Base-by-base conservation (phyloP, 2,888 invertebrate genomes). In the Cosmia trapezina region DNA sequence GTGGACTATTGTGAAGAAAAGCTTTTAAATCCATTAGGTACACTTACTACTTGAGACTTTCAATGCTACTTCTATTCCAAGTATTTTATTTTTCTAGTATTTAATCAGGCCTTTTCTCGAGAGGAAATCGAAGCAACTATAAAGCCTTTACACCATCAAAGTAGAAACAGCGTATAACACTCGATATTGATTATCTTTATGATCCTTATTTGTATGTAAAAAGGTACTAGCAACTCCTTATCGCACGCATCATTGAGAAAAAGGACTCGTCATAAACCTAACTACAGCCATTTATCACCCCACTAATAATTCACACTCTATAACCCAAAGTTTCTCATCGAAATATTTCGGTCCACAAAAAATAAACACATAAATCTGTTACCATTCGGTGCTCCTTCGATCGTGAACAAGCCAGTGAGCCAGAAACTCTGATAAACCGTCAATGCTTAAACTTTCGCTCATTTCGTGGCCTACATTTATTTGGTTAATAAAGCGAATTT, bases 341-440 rank as follows among this genome's bases (percentile, higher is more conserved):
- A 81, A 77, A 69, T 54, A 72, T 65, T 69, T 65, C 28, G 45
- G 45, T 47, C 22, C 7, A 63, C 62, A 78, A 78, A 76, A 79
- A 76, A 80, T 73, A 49, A 60, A 65, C 61, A 67, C 76, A 83
- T 83, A 80, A 80, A 85, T 85, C 81, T 76, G 70, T 49, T 64
- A 37, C 56, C 57, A 67, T 80, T 79, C 12, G 43, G 53, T 37
- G 9, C 57, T 70, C 72, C 61, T 70, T 75, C 57, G 62, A 61
- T 76, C 70, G 75, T 53, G 66, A 17, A 54, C 69, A 54, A 76
- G 54, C 51, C 85, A 87, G 64, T 74, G 78, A 53, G 59, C 78
- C 64, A 80, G 86, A 86, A 86, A 84, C 81, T 43, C 67, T 43
- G 86, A 86, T 86, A 86, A 84, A 49, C 77, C 64, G 49, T 19